Evolutionary conservation across 1,140 invertebrate species (phyloP).

Genomic region (Drosophila nebulosa): DNA sequence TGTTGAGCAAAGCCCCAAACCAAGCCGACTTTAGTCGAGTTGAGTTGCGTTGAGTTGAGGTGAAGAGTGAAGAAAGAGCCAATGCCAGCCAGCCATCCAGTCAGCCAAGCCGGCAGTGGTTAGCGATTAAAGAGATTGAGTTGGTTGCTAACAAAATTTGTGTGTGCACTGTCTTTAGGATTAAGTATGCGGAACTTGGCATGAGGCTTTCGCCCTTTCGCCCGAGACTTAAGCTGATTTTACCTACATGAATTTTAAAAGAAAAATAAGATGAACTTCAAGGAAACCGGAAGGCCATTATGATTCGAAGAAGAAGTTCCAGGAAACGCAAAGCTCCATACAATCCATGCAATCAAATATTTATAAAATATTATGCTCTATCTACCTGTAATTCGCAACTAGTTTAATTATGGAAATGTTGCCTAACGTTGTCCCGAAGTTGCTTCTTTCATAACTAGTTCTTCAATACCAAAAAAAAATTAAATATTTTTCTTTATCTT

Average conservation of each 20-base stretch:
- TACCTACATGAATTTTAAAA: not conserved
- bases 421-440: too few relatives aligned
- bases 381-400: too few relatives aligned
- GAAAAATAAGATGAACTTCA: not conserved
- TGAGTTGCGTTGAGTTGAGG: not conserved
- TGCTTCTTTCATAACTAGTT: too few relatives aligned
- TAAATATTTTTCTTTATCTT: too few relatives aligned
- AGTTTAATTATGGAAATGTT: too few relatives aligned
- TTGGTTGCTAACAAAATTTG: slow-evolving; percentile 44
- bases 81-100: too few relatives aligned
- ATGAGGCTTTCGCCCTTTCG: not conserved
- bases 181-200: slow-evolving; percentile 28
- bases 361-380: too few relatives aligned
- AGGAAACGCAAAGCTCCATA: not conserved
- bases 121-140: slow-evolving; percentile 43
- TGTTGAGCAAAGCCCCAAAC: not conserved
- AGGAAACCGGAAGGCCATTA: not conserved
- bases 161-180: not conserved
- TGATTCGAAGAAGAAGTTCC: too few relatives aligned
- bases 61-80: not conserved
- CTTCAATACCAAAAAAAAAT: too few relatives aligned
- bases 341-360: too few relatives aligned
- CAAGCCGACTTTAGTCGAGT: too few relatives aligned
- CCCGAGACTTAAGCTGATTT: not conserved
- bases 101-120: not conserved